Percentiles rank a stretch among this genome's conserved stretches.
These are phyloP conservation scores for Ptychadena robeensis DNA, from an alignment of 2,797 vertebrate genomes.

Conservation along the genomic window DNA sequence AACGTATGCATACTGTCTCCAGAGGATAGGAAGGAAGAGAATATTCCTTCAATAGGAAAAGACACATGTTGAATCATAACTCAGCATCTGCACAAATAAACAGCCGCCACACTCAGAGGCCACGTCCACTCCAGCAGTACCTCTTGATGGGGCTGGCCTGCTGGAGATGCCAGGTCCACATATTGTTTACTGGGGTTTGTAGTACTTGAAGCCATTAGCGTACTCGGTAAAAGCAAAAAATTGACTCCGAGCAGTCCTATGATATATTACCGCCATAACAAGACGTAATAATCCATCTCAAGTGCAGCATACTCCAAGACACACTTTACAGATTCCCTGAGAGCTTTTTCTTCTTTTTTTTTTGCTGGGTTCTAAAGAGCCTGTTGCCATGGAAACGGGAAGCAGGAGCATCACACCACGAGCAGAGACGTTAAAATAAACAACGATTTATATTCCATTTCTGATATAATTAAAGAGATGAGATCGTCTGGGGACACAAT, in stretches of 20 bases:
- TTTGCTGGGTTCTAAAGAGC: constrained; percentile 23
- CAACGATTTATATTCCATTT: constrained; percentile 1
- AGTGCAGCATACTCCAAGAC: constrained; percentile 18
- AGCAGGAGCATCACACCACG: constrained; percentile 1
- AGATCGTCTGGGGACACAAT: not conserved
- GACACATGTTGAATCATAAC: constrained; percentile 40
- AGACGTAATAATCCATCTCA: constrained; percentile 35
- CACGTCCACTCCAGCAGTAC: not conserved
- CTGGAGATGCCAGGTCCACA: constrained; percentile 6
- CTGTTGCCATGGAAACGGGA: constrained; percentile 38
- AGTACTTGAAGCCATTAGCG: constrained; percentile 29
- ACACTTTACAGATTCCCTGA: constrained; percentile 19
- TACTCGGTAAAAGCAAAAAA: not conserved
- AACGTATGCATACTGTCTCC: constrained; percentile 17
- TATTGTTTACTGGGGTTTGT: constrained; percentile 27
- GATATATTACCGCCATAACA: constrained; percentile 19
- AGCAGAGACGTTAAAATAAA: constrained; percentile 23
- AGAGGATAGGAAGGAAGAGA: constrained; percentile 31
- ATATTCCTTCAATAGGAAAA: constrained; percentile 36
- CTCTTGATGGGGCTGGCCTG: not conserved
- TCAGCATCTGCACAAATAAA: constrained; percentile 37
- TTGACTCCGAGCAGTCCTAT: not conserved
- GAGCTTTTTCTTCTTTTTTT: constrained; percentile 46
- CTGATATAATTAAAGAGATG: constrained; percentile 1
- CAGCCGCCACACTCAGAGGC: constrained; percentile 14